A percentile compares a stretch with the other conserved stretches of the same genome.
Evolutionary conservation across 2,888 invertebrate genomes (phyloP).

Genomic region (Pseudococcus viburni): DNA sequence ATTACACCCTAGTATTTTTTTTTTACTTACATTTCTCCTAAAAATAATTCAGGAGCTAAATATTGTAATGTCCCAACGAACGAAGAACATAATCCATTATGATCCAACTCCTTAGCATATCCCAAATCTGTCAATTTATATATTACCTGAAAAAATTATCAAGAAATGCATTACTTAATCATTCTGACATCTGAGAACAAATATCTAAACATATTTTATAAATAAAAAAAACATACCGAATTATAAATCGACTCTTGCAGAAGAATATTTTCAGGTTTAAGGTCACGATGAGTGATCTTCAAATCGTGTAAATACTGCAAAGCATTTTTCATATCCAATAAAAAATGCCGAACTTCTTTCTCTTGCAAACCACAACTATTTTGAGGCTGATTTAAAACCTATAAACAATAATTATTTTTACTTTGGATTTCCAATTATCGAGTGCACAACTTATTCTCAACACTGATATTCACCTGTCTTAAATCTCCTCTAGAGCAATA

Average conservation of each 20-base stretch:
- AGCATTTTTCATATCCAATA: slow-evolving; percentile 56
- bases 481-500: slow-evolving; percentile 54
- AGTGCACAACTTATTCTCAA: not conserved
- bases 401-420: not conserved
- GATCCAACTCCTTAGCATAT: slow-evolving; percentile 54
- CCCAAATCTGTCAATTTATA: slow-evolving; percentile 57
- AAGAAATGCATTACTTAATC: not conserved
- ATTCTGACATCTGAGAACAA: not conserved
- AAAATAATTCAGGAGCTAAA: slow-evolving; percentile 58
- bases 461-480: slow-evolving; percentile 28
- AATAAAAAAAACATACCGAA: not conserved
- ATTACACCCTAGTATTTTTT: too few species aligned
- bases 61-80: slow-evolving; percentile 54
- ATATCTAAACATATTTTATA: not conserved
- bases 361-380: slow-evolving; percentile 56
- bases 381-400: slow-evolving; percentile 52
- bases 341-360: slow-evolving; percentile 36
- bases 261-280: slow-evolving; percentile 60
- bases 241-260: slow-evolving; percentile 11
- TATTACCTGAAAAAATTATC: not conserved
- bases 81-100: slow-evolving; percentile 46
- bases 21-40: slow-evolving; percentile 51
- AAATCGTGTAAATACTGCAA: slow-evolving; percentile 46
- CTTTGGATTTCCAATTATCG: not conserved
- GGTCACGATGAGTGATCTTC: slow-evolving; percentile 51